phyloP scores from a whole-genome alignment of 2,113 vertebrate genomes.

The Puntigrus tetrazona region DNA sequence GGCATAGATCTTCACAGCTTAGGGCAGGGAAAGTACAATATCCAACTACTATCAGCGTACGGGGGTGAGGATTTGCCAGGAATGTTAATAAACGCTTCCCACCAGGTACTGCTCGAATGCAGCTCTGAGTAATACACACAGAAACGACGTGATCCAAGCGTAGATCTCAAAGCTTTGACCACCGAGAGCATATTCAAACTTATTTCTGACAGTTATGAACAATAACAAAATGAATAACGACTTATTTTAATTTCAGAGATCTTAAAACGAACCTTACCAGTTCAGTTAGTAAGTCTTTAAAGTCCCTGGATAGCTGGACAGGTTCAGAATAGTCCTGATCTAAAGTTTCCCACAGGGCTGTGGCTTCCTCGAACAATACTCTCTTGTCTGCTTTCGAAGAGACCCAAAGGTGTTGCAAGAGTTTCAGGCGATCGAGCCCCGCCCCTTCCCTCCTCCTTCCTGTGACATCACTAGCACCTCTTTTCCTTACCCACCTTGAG shows the following conservation, averaged over 20 bases:
- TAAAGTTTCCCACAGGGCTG: conserved; percentile 73
- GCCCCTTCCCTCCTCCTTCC: conserved; percentile 70
- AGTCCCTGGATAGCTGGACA: conserved; percentile 57
- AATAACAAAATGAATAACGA: neutral
- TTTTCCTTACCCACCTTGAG: conserved; percentile 62
- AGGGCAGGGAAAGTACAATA: conserved; percentile 27
- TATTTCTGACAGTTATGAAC: neutral
- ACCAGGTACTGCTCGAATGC: conserved; percentile 11
- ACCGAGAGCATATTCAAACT: neutral
- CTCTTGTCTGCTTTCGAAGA: conserved; percentile 73
- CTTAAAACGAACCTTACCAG: conserved; percentile 13
- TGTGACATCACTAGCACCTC: conserved; percentile 80
- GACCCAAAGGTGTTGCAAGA: conserved; percentile 83
- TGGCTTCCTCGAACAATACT: conserved; percentile 76
- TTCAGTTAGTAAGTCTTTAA: conserved; percentile 31
- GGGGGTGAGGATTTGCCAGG: conserved; percentile 35
- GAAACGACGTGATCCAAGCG: conserved; percentile 9
- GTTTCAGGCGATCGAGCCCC: conserved; percentile 71
- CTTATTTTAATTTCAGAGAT: conserved; percentile 17
- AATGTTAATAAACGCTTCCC: conserved; percentile 29
- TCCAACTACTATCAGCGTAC: conserved; percentile 8
- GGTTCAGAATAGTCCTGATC: conserved; percentile 61
- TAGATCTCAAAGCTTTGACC: neutral
- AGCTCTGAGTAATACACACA: neutral
- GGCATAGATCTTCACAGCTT: conserved; percentile 13